Evolutionary conservation across 2,888 invertebrate genomes (phyloP).

Genomic region (Lepidocyrtoides sp.): DNA sequence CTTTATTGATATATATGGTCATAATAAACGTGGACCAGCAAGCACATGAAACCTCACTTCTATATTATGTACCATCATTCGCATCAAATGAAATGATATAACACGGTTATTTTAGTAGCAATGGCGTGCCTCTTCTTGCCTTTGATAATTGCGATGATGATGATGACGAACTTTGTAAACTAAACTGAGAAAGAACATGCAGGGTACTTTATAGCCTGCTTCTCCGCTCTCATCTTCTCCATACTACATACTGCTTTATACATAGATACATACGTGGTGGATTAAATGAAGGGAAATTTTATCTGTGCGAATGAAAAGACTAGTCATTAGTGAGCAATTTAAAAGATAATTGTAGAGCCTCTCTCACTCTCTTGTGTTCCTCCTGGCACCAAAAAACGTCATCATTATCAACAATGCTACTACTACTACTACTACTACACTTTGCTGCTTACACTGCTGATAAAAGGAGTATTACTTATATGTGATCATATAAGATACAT

Average conservation of each 20-base stretch:
- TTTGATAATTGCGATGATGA: constrained; percentile 4
- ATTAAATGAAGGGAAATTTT: constrained; percentile 31
- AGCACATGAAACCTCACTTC: not conserved
- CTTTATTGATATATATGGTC: not conserved
- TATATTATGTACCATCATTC: not conserved
- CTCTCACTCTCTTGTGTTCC: constrained; percentile 36
- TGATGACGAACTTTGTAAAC: not conserved
- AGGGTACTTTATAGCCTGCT: not conserved
- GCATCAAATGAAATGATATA: not conserved
- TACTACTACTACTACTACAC: not conserved
- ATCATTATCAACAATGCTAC: constrained; percentile 29
- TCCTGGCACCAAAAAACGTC: constrained; percentile 51
- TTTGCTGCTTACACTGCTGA: not conserved
- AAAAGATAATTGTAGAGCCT: constrained; percentile 60
- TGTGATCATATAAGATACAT: too few species aligned
- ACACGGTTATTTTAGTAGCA: not conserved
- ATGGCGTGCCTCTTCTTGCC: not conserved
- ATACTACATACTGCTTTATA: too few species aligned
- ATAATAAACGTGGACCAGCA: too few species aligned
- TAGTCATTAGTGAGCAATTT: constrained; percentile 64
- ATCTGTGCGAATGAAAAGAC: constrained; percentile 53
- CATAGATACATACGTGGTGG: not conserved
- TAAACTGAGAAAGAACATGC: not conserved
- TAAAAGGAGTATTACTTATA: too few species aligned
- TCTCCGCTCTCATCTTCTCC: too few species aligned